Evolutionary conservation across 2,797 vertebrate genomes (phyloP), one percentile per base, ranked within the genome.

Genomic region (Pseudochirops corinnae): DNA sequence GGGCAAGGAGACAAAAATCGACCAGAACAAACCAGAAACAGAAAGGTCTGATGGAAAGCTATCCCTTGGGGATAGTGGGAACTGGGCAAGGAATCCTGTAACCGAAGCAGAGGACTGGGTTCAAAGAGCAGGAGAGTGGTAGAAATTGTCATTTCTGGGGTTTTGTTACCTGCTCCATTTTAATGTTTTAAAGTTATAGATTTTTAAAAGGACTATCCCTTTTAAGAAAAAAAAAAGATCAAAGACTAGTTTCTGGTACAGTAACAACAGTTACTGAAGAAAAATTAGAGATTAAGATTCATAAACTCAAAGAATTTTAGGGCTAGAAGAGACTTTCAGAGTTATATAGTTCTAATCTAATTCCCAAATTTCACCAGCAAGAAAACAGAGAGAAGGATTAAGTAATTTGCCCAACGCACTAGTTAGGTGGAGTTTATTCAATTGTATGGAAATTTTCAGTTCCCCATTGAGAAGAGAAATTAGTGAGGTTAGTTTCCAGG

Each of bases 401-500:
- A 46, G 21, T 87, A 46, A 87, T 87, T 26, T 87, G 24, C 39
- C 74, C 39, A 82, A 12, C 74, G 39, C 24, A 87, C 74, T 87
- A 26, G 39, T 87, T 87, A 87, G 74, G 39, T 46, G 26, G 39
- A 87, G 9, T 87, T 26, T 39, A 87, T 87, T 87, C 39, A 46
- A 50, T 87, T 50, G 39, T 50, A 87, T 46, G 74, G 24, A 28
- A 87, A 87, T 87, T 87, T 87, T 87, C 74, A 50, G 10, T 3
- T 87, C 24, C 74, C 74, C 74, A 4, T 87, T 87, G 74, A 39
- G n/a, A 87, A 87, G 74, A 50, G 74, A 87, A 87, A 87, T 87
- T 87, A 87, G 39, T 87, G 74, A 87, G 24, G 39, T 87, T 87
- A 87, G 74, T 87, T 87, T 87, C 74, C 74, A 87, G 39, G 74